These are phyloP conservation scores for Drosophila emarginata DNA, from an alignment of 2,888 invertebrate species.

Conservation along the genomic window DNA sequence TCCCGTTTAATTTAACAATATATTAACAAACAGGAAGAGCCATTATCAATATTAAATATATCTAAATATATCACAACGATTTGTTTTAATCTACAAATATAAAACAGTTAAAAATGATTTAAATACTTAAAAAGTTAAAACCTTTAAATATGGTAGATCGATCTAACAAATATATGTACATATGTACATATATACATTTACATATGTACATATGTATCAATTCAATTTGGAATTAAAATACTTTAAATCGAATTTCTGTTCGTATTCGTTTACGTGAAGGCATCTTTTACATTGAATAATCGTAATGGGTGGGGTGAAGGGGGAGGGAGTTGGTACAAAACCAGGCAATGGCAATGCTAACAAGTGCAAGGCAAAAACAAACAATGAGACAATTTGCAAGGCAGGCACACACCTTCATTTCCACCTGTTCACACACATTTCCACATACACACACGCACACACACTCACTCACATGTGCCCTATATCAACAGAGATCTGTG, in stretches of 20 bases:
- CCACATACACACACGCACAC: slow-evolving; percentile 25
- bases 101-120: too few species aligned
- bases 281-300: background rate
- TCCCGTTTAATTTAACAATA: background rate
- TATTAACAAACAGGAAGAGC: too few species aligned
- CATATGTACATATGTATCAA: too few species aligned
- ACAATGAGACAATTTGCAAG: slow-evolving; percentile 40
- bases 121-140: too few species aligned
- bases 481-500: slow-evolving; percentile 1
- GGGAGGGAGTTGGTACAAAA: slow-evolving; percentile 16
- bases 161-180: too few species aligned
- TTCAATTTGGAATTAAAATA: background rate
- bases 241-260: background rate
- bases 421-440: slow-evolving; percentile 2
- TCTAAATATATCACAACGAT: too few species aligned
- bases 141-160: too few species aligned
- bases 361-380: slow-evolving; percentile 20
- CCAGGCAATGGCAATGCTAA: slow-evolving; percentile 32
- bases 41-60: too few species aligned
- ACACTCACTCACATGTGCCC: slow-evolving; percentile 14
- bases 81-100: too few species aligned
- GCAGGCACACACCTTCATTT: slow-evolving; percentile 20
- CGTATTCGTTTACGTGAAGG: background rate
- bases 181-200: too few species aligned
- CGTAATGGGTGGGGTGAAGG: too few species aligned